A percentile compares a stretch with the other conserved stretches of the same genome.
Conservation (phyloP, 2,888 invertebrate genomes). For the Drosophila sordidapex region DNA sequence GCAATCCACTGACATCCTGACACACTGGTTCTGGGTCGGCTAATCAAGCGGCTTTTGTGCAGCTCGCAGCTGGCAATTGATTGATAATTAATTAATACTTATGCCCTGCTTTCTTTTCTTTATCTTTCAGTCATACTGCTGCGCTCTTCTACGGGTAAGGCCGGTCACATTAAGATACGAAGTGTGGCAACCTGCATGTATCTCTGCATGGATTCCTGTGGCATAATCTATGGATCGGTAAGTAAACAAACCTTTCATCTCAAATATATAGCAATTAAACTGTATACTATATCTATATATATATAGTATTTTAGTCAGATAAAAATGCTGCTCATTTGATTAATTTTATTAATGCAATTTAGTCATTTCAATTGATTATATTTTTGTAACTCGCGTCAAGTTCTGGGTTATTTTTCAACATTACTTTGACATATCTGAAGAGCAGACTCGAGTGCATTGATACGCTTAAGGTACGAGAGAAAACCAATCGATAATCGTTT, state of each 20-base stretch:
- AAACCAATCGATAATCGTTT: conserved; percentile 23
- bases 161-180: conserved; percentile 94
- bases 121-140: conserved; percentile 90
- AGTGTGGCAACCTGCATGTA: conserved; percentile 94
- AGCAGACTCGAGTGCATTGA: not conserved
- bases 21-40: conserved; percentile 51
- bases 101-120: conserved; percentile 57
- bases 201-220: conserved; percentile 95
- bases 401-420: not conserved
- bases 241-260: conserved; percentile 85
- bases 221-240: conserved; percentile 94
- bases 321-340: not conserved
- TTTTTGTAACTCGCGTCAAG: not conserved
- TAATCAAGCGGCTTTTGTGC: conserved; percentile 61
- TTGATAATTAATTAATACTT: conserved; percentile 69
- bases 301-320: not conserved
- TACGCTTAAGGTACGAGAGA: no score
- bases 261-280: not conserved
- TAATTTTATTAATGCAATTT: not conserved
- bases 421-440: not conserved
- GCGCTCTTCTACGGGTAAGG: conserved; percentile 88
- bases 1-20: conserved; percentile 61
- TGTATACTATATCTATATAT: not conserved
- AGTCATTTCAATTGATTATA: no score
- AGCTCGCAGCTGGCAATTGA: conserved; percentile 51